phyloP scores from a whole-genome alignment of 2,797 vertebrate species.

The Fratercula arctica region DNA sequence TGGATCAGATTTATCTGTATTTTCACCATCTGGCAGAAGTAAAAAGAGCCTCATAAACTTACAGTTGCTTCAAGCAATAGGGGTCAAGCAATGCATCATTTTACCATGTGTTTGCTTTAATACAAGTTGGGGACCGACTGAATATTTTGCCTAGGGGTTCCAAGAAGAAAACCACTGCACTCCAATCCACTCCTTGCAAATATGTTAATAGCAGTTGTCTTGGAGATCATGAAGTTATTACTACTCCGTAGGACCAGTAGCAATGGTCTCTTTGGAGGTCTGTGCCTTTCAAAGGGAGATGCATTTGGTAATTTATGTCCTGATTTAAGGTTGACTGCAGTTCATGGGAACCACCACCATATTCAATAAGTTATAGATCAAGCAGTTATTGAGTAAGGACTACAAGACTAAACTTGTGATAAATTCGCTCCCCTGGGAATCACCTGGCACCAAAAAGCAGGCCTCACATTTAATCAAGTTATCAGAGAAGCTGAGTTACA shows the following conservation, averaged over 20 bases:
- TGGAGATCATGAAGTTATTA: background rate
- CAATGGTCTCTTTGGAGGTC: background rate
- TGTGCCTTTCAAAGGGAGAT: background rate
- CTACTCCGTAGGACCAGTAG: background rate
- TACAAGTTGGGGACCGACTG: background rate
- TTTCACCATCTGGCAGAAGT: conserved; percentile 36
- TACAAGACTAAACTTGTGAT: conserved; percentile 38
- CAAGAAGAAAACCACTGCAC: background rate
- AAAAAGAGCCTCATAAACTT: conserved; percentile 22
- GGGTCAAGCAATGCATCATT: conserved; percentile 19
- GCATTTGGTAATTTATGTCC: background rate
- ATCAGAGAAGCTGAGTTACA: conserved; percentile 9
- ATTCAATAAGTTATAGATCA: conserved; percentile 29
- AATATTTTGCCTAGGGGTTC: background rate
- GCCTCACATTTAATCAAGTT: conserved; percentile 25
- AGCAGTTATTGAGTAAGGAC: conserved; percentile 7
- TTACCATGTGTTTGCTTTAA: background rate
- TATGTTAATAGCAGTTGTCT: background rate
- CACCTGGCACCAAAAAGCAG: conserved; percentile 43
- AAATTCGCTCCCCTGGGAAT: conserved; percentile 32
- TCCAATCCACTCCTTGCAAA: background rate
- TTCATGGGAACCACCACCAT: background rate
- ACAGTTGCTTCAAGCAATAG: background rate
- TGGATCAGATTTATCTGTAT: conserved; percentile 30
- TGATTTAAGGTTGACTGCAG: background rate